Evolutionary conservation across 2,797 vertebrate genomes (phyloP).

Genomic region (Falco cherrug): DNA sequence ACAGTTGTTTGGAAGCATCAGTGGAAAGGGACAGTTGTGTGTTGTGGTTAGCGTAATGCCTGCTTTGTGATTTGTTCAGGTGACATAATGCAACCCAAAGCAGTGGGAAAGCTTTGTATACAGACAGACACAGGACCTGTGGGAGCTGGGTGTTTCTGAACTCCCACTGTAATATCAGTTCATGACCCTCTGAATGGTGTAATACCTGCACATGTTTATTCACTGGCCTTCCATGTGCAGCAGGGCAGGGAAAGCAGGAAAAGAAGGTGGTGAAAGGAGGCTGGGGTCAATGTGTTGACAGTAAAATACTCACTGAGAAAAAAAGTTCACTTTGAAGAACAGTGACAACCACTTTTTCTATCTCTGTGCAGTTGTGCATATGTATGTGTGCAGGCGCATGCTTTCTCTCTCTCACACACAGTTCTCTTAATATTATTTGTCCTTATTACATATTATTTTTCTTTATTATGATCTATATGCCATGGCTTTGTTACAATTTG

Average conservation of each 20-base stretch:
- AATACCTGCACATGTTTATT: background rate
- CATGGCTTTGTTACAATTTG: constrained; percentile 57
- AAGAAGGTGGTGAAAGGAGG: background rate
- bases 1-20: background rate
- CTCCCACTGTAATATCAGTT: background rate
- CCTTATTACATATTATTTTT: constrained; percentile 63
- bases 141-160: background rate
- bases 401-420: background rate
- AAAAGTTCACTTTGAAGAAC: background rate
- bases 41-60: background rate
- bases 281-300: background rate
- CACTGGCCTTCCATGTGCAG: background rate
- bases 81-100: background rate
- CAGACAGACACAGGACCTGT: background rate
- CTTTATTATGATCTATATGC: constrained; percentile 67
- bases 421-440: constrained; percentile 52
- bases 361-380: background rate
- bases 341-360: background rate
- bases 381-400: background rate
- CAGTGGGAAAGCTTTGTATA: background rate
- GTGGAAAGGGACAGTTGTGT: background rate
- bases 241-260: background rate
- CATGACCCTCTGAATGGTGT: background rate
- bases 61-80: background rate
- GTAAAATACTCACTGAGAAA: background rate